These are phyloP conservation scores for Chloromyia formosa DNA, from an alignment of 2,888 invertebrate species.

Conservation along the genomic window DNA sequence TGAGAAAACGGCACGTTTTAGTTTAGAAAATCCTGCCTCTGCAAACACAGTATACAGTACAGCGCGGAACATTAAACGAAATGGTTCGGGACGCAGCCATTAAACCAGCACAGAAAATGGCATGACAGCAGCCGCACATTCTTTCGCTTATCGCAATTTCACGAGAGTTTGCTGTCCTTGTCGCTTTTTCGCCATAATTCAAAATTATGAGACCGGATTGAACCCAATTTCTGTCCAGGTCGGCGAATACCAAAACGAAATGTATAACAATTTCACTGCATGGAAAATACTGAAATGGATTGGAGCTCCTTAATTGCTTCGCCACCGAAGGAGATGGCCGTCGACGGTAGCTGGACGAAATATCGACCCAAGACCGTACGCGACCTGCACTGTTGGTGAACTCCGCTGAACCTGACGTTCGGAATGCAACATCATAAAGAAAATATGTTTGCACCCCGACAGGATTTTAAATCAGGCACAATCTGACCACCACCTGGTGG, in stretches of 20 bases:
- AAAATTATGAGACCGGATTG: conserved; percentile 34
- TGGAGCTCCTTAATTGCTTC: conserved; percentile 19
- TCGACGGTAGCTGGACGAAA: neutral
- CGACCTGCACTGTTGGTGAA: too few species aligned
- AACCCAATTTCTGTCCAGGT: conserved; percentile 19
- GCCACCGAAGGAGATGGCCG: too few species aligned
- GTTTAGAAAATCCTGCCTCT: too few species aligned
- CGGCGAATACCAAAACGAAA: neutral
- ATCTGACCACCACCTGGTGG: conserved; percentile 1
- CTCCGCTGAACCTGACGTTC: neutral
- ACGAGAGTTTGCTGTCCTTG: conserved; percentile 7
- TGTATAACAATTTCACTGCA: too few species aligned
- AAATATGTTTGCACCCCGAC: conserved; percentile 13
- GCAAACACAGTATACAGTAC: too few species aligned
- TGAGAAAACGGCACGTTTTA: too few species aligned
- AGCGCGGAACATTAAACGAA: too few species aligned
- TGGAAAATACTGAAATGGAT: conserved; percentile 1
- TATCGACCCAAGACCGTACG: neutral
- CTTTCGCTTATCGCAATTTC: conserved; percentile 15
- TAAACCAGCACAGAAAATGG: too few species aligned
- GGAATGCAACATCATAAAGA: conserved; percentile 28
- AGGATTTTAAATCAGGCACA: conserved; percentile 24
- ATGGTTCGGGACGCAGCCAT: too few species aligned
- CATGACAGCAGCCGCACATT: too few species aligned
- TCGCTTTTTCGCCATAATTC: conserved; percentile 28